Evolutionary conservation across 2,888 invertebrate species (phyloP), one percentile per base, ranked within the genome.

Genomic region (Caradrina kadenii): DNA sequence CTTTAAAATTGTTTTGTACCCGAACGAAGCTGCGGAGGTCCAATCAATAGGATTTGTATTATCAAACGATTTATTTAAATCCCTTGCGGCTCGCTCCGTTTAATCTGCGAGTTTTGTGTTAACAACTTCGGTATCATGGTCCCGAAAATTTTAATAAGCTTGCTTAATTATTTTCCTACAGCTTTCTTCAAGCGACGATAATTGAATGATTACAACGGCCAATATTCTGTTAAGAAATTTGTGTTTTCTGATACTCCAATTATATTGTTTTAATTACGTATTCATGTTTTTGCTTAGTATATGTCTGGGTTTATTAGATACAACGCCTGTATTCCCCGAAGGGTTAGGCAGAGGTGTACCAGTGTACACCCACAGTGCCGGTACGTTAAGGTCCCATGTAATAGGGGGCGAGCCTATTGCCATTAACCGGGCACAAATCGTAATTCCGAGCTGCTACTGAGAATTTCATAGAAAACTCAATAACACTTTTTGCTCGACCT

Each of bases 1-100:
- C 76, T 83, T 82, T 76, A 73, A 82, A 82, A 83, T 83, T 79
- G 77, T 81, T 81, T 79, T 77, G 67, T 55, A 35, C 59, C 26
- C 63, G 54, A 73, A 63, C 49, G 31, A 35, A 35, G 35, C 35
- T 35, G 0, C 35, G 59, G 66, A 35, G 17, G 31, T 65, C 65
- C 69, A 71, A 81, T 83, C 73, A 73, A 77, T 77, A 68, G 49
- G 64, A 81, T 71, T 81, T 69, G 66, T 83, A 69, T 74, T 70
- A 74, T 60, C 73, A 82, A 76, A 69, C 65, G 67, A 50, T 65
- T 79, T 45, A 67, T 68, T 79, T 54, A 59, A 77, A 69, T 65
- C 67, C 45, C 48, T 74, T 59, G 66, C 50, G 68, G 67, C 39
- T 53, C n/a, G 17, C 21, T 5, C 31, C 60, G 60, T 65, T 80